Evolutionary conservation across 2,888 invertebrate genomes (phyloP).

Genomic region (Euclidia mi): DNA sequence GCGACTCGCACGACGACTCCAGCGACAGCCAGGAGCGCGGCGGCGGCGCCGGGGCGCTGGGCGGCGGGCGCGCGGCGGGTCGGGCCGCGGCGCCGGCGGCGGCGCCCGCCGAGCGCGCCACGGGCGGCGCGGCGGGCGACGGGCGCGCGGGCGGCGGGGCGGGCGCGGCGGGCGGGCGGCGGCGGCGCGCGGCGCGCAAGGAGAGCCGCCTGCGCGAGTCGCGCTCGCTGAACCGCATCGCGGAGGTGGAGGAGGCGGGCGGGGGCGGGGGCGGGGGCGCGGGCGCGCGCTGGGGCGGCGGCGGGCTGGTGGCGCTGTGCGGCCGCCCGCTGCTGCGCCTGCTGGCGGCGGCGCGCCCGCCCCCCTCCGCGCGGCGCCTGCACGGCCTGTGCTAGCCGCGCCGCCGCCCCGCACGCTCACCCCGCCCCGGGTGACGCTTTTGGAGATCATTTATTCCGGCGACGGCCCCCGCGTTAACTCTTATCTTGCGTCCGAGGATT

Average conservation of each 20-base stretch:
- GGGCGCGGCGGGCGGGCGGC: constrained; percentile 63
- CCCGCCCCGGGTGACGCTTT: constrained; percentile 19
- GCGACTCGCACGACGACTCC: constrained; percentile 96
- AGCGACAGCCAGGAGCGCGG: constrained; percentile 95
- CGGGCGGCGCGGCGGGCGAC: constrained; percentile 62
- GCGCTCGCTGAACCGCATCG: constrained; percentile 95
- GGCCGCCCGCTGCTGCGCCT: constrained; percentile 83
- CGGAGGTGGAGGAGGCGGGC: constrained; percentile 94
- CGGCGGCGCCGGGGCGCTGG: constrained; percentile 89
- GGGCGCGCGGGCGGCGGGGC: constrained; percentile 52
- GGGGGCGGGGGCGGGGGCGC: constrained; percentile 80
- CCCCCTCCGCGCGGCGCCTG: constrained; percentile 78
- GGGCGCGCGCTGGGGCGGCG: constrained; percentile 81
- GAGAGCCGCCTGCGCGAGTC: constrained; percentile 92
- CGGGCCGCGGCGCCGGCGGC: constrained; percentile 57
- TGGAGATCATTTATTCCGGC: constrained; percentile 41
- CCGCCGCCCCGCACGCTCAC: constrained; percentile 9
- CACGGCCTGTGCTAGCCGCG: constrained; percentile 81
- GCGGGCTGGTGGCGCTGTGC: constrained; percentile 83
- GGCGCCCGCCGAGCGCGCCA: constrained; percentile 64
- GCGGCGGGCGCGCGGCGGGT: constrained; percentile 49
- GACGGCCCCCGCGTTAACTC: constrained; percentile 22
- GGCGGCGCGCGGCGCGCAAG: constrained; percentile 82
- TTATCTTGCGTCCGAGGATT: constrained; percentile 22
- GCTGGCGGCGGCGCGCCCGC: constrained; percentile 87